Evolutionary conservation across 1,140 invertebrate genomes (phyloP).

Genomic region (Whitmania pigra): DNA sequence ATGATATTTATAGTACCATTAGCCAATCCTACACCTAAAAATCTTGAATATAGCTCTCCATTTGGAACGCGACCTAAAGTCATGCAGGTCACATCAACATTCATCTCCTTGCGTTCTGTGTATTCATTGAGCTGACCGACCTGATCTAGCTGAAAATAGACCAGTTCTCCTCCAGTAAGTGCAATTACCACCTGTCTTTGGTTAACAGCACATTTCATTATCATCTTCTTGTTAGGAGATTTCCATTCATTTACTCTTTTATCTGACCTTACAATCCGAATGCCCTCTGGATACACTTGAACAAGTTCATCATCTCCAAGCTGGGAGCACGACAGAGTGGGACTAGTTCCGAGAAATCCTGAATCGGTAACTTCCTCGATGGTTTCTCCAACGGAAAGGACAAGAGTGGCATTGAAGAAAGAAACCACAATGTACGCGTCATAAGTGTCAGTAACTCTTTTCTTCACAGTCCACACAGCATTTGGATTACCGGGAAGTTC

Average conservation of each 20-base stretch:
- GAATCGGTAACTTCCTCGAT: constrained; percentile 99
- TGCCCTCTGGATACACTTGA: constrained; percentile 95
- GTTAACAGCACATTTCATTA: constrained; percentile 95
- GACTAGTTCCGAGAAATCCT: constrained; percentile 94
- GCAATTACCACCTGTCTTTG: constrained; percentile 90
- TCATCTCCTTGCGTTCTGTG: constrained; percentile 89
- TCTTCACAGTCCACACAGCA: constrained; percentile 98
- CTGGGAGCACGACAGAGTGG: constrained; percentile 87
- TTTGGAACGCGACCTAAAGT: constrained; percentile 82
- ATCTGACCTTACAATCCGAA: constrained; percentile 91
- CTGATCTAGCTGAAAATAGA: constrained; percentile 99
- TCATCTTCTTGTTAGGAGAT: constrained; percentile 88
- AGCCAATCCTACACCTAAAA: constrained; percentile 86
- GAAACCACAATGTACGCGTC: constrained; percentile 99
- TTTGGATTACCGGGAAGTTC: constrained; percentile 97
- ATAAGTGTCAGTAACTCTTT: constrained; percentile 78
- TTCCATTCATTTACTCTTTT: constrained; percentile 99
- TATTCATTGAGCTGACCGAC: constrained; percentile 96
- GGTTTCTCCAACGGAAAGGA: constrained; percentile 96
- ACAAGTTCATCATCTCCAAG: constrained; percentile 93
- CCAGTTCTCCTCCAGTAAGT: constrained; percentile 86
- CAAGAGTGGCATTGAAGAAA: constrained; percentile 97
- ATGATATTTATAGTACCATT: constrained; percentile 96
- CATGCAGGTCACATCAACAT: constrained; percentile 95
- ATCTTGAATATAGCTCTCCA: constrained; percentile 87